Percentiles rank a stretch among this genome's conserved stretches.
phyloP scores from a whole-genome alignment of 2,888 invertebrate genomes.

The Seira sanloemensis region DNA sequence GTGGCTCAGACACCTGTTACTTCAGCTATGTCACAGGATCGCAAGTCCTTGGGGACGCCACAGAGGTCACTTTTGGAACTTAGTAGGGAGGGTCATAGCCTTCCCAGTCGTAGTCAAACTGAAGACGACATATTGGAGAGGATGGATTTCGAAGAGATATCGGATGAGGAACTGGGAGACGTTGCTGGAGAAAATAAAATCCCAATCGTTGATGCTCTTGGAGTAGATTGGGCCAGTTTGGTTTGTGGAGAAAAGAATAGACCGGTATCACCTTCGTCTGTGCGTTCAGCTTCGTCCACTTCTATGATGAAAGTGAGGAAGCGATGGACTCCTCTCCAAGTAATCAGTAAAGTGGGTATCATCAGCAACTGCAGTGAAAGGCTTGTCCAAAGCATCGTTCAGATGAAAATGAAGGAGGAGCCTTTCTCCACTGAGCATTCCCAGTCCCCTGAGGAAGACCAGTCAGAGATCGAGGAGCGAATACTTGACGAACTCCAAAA shows the following conservation, averaged over 20 bases:
- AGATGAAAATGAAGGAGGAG: conserved; percentile 67
- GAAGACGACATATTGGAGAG: conserved; percentile 84
- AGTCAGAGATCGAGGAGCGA: conserved; percentile 52
- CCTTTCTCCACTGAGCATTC: not conserved
- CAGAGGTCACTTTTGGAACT: conserved; percentile 31
- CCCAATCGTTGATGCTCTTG: conserved; percentile 90
- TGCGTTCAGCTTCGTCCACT: conserved; percentile 75
- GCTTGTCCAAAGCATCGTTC: conserved; percentile 73
- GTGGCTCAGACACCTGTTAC: not conserved
- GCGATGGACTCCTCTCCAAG: conserved; percentile 84
- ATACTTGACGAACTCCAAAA: conserved; percentile 68
- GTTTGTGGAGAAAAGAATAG: conserved; percentile 80
- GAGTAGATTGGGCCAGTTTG: conserved; percentile 96
- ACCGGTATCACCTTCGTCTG: conserved; percentile 79
- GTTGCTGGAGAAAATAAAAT: conserved; percentile 82
- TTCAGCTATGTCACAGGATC: conserved; percentile 27
- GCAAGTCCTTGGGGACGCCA: conserved; percentile 36
- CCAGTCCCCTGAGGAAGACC: conserved; percentile 37
- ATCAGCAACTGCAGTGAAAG: conserved; percentile 47
- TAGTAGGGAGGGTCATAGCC: conserved; percentile 56
- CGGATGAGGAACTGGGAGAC: conserved; percentile 88
- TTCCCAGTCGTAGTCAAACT: conserved; percentile 66
- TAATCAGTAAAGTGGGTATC: conserved; percentile 85
- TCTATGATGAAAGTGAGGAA: conserved; percentile 78
- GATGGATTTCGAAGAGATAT: conserved; percentile 92